These are phyloP conservation scores for Montipora foliosa DNA, from an alignment of 64 coral and sea anemone species.

Conservation along the genomic window DNA sequence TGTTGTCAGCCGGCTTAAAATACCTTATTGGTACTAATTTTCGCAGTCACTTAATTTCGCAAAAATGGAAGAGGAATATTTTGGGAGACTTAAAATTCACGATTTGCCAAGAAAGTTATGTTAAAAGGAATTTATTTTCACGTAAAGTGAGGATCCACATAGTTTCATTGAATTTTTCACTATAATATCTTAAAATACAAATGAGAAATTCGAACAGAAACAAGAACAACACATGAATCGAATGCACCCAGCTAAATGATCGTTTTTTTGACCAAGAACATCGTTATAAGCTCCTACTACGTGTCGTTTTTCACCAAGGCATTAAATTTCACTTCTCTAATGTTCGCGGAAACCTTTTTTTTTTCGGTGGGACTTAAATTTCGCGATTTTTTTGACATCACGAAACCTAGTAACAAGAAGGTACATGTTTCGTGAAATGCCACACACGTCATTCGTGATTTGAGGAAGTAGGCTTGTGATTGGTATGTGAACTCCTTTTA, in stretches of 20 bases:
- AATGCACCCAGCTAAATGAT: not conserved
- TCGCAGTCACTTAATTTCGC: not conserved
- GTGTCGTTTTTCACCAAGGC: no score
- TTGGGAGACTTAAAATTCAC: not conserved
- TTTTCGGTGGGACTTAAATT: no score
- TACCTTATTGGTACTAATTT: constrained; percentile 25
- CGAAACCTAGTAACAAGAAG: no score
- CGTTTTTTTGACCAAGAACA: no score
- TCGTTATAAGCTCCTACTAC: no score
- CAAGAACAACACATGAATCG: not conserved
- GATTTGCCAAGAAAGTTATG: not conserved
- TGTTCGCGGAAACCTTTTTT: no score
- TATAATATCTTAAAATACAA: not conserved
- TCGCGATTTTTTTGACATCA: no score
- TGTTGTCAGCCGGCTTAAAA: not conserved
- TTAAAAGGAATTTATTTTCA: not conserved
- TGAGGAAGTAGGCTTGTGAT: no score
- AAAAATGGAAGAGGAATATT: constrained; percentile 18
- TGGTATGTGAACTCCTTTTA: no score
- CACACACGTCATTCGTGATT: no score
- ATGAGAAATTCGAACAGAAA: not conserved
- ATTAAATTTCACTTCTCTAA: no score
- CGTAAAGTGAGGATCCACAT: not conserved
- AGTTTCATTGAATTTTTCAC: not conserved
- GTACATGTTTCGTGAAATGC: no score